phyloP scores from a whole-genome alignment of 2,888 invertebrate species.

The Apocheima hispidaria region DNA sequence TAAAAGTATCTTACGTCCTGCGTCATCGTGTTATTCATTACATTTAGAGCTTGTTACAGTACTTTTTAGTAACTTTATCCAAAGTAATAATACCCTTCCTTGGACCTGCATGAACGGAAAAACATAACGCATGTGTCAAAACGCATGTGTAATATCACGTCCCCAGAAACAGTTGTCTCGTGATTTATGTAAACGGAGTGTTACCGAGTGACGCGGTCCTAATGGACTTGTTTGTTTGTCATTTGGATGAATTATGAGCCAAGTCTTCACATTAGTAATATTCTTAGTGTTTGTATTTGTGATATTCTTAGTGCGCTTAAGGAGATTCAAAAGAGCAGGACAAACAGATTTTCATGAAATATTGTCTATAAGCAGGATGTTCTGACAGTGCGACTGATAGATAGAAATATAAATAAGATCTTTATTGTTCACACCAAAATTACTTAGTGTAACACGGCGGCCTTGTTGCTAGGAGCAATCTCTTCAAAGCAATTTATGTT shows the following conservation, averaged over 20 bases:
- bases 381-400: no score
- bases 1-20: no score
- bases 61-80: background rate
- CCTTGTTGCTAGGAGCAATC: no score
- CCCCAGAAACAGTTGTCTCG: slow-evolving; percentile 28
- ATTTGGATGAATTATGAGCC: slow-evolving; percentile 66
- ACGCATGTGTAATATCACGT: slow-evolving; percentile 13
- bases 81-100: background rate
- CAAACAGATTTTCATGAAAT: no score
- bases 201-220: slow-evolving; percentile 54
- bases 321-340: no score
- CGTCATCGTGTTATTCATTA: no score
- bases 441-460: no score
- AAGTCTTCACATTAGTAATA: slow-evolving; percentile 5
- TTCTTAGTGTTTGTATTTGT: background rate
- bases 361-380: no score
- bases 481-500: no score
- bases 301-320: background rate
- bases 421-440: no score
- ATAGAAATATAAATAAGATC: no score
- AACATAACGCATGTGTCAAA: no score
- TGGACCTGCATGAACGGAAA: slow-evolving; percentile 11
- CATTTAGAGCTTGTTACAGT: background rate
- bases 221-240: slow-evolving; percentile 69
- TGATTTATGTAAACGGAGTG: slow-evolving; percentile 65